These are phyloP conservation scores for Oceanites oceanicus DNA, from an alignment of 2,113 vertebrate genomes.

Conservation along the genomic window DNA sequence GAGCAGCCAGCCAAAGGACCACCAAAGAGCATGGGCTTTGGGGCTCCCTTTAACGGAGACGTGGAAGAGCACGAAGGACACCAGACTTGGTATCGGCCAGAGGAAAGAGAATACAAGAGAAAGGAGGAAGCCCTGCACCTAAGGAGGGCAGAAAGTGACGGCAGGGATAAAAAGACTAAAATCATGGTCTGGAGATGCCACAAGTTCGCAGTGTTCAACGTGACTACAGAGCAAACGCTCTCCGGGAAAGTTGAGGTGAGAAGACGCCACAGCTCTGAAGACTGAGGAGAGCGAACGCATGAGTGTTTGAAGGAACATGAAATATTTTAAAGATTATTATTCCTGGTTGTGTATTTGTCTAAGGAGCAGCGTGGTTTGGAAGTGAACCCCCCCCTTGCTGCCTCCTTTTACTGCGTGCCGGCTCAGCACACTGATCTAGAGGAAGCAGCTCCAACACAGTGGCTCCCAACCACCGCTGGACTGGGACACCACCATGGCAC, in stretches of 20 bases:
- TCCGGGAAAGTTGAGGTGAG: background rate
- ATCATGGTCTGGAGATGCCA: background rate
- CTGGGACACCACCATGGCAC: rapidly evolving
- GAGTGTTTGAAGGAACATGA: background rate
- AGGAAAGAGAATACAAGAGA: background rate
- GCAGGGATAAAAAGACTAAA: background rate
- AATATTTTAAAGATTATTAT: background rate
- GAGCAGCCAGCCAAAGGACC: background rate
- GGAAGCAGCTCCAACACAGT: rapidly evolving
- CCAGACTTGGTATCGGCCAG: background rate
- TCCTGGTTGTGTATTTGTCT: background rate
- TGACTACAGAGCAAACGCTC: rapidly evolving
- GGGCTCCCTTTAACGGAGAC: background rate
- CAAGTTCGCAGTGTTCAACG: background rate
- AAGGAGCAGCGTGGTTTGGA: background rate
- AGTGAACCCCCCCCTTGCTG: background rate
- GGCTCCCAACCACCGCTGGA: background rate
- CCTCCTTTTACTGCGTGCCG: rapidly evolving
- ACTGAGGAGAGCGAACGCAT: background rate
- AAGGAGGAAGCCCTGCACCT: background rate
- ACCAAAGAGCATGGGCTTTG: background rate
- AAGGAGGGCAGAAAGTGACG: background rate
- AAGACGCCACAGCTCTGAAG: background rate
- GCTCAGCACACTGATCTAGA: background rate
- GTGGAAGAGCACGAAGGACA: background rate